Conservation (phyloP, 2,113 vertebrate genomes). For the Heptranchias perlo region DNA sequence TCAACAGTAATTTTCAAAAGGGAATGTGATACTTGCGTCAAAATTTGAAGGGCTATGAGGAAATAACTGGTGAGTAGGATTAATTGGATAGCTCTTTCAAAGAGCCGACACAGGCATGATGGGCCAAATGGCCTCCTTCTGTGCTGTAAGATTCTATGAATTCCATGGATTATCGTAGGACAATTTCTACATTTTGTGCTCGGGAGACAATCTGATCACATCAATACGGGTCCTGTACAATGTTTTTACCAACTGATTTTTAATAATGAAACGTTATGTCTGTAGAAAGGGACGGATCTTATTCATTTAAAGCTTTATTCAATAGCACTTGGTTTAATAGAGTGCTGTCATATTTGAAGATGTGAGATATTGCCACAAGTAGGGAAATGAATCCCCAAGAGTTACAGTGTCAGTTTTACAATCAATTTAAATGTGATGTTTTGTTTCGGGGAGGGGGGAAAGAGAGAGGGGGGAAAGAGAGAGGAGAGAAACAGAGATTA, state of each 20-base stretch:
- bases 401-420: not conserved
- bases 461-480: not conserved
- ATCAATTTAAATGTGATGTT: not conserved
- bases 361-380: not conserved
- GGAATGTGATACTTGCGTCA: not conserved
- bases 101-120: not conserved
- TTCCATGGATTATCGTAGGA: not conserved
- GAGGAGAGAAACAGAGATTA: not conserved
- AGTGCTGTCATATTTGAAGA: not conserved
- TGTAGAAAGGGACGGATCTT: not conserved
- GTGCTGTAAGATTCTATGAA: not conserved
- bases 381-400: not conserved
- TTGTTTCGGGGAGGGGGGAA: not conserved
- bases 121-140: not conserved
- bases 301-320: not conserved
- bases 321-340: not conserved
- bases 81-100: not conserved
- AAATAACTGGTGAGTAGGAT: not conserved
- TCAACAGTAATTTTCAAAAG: not conserved
- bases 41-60: not conserved
- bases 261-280: not conserved
- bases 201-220: not conserved
- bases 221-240: not conserved
- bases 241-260: not conserved
- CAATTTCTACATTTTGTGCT: not conserved